Base-by-base conservation (phyloP, 2,797 vertebrate genomes). In the Amblyraja radiata region DNA sequence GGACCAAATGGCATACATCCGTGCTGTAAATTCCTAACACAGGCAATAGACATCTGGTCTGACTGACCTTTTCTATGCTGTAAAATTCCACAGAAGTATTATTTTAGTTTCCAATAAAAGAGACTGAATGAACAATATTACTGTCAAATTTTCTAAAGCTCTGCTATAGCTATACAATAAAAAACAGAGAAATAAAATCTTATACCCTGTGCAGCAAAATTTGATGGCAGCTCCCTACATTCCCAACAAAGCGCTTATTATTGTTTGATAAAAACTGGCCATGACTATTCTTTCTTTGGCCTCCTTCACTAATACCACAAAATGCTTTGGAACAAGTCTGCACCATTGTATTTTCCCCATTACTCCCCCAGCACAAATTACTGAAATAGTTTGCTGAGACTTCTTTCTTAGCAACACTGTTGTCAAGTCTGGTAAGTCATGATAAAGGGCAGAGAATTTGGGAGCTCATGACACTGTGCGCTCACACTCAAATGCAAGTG, bases 281-380 rank as follows among this genome's bases (percentile, higher is more conserved):
- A 8, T 36, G 63, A 36, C 63, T 88, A 68, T 88, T 88, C 84
- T 68, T 88, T 65, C 63, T 65, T 65, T 9, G 32, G 14, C 61
- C 63, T 88, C 84, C 84, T 68, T 88, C 63, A 88, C 28, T 88
- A 88, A 88, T 88, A 9, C 84, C 84, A 88, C 63, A 88, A 68
- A 36, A 68, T n/a, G 84, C 63, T 88, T 68, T 36, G n/a, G 63
- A 88, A 88, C 84, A 88, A 68, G 61, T 68, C 61, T 88, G 63
- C n/a, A 36, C 84, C 84, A 88, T 88, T 88, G 84, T 88, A 65
- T 88, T n/a, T 88, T 88, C 84, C 25, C 83, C 83, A 86, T 16
- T 86, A 86, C 58, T 88, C 84, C 84, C 63, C 84, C 84, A 36
- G 84, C n/a, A 21, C 84, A 88, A 74, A 92, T 76, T 76, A 25